phyloP scores from a whole-genome alignment of 2,797 vertebrate species.

The Coregonus ussuriensis region DNA sequence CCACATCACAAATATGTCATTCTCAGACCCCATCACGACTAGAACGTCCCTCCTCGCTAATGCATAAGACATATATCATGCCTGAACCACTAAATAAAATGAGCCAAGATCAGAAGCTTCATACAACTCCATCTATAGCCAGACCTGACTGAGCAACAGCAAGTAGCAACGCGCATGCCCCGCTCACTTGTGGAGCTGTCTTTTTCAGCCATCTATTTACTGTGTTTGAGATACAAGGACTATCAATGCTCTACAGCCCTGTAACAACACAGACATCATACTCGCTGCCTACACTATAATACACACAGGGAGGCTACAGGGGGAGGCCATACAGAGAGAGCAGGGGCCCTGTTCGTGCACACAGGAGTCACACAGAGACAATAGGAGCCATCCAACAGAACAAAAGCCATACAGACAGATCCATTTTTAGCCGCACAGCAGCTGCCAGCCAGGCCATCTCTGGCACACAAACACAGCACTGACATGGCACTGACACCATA shows the following conservation, averaged over 20 bases:
- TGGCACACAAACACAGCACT: slow-evolving; percentile 21
- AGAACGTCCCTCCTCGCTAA: slow-evolving; percentile 23
- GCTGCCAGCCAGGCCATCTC: slow-evolving; percentile 38
- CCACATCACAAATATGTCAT: not conserved
- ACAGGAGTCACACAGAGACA: slow-evolving; percentile 52
- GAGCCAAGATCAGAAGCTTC: slow-evolving; percentile 18
- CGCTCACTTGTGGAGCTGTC: no score
- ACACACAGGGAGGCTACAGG: slow-evolving; percentile 7
- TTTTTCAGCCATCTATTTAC: no score
- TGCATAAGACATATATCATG: not conserved
- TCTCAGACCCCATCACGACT: not conserved
- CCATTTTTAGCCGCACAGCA: slow-evolving; percentile 50
- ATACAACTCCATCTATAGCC: not conserved
- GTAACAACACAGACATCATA: slow-evolving; percentile 17
- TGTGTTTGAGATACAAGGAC: slow-evolving; percentile 25
- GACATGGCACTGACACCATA: slow-evolving; percentile 42
- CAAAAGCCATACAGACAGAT: slow-evolving; percentile 61
- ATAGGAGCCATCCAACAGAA: slow-evolving; percentile 62
- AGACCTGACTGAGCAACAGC: not conserved
- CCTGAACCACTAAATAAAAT: slow-evolving; percentile 3
- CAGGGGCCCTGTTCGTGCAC: slow-evolving; percentile 44
- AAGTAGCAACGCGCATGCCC: no score
- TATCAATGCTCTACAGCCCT: slow-evolving; percentile 26
- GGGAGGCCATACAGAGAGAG: slow-evolving; percentile 3
- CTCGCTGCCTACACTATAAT: slow-evolving; percentile 6